Percentiles rank a stretch among this genome's conserved stretches.
These are phyloP conservation scores for Chiloscyllium plagiosum DNA, from an alignment of 2,113 vertebrate genomes.

Conservation along the genomic window DNA sequence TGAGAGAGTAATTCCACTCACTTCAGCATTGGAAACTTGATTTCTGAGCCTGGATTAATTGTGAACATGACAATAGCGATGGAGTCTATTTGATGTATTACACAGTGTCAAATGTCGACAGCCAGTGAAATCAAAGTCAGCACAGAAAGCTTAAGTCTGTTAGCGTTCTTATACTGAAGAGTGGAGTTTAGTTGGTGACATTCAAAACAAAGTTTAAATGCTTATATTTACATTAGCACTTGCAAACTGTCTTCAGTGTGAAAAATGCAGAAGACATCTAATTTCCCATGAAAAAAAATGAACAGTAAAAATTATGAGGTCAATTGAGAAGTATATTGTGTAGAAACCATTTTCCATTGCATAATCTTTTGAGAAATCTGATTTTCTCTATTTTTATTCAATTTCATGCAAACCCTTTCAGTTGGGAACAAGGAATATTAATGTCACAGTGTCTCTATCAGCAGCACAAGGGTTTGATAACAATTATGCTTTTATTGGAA, in stretches of 20 bases:
- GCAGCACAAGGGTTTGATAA: not conserved
- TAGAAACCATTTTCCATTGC: not conserved
- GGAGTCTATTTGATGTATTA: conserved; percentile 12
- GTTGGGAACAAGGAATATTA: not conserved
- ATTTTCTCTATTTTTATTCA: not conserved
- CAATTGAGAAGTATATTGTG: not conserved
- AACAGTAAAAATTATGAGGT: not conserved
- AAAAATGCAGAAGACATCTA: not conserved
- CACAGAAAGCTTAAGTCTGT: not conserved
- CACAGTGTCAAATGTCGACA: not conserved
- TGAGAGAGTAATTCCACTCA: not conserved
- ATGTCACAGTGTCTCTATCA: not conserved
- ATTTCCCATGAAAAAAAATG: not conserved
- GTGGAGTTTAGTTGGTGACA: not conserved
- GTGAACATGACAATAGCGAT: not conserved
- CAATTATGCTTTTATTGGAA: not conserved
- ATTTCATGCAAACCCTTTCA: not conserved
- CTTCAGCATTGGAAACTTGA: not conserved
- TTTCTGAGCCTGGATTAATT: not conserved
- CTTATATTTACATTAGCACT: not conserved
- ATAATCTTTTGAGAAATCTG: not conserved
- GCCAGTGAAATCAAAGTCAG: conserved; percentile 17
- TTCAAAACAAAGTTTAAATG: not conserved
- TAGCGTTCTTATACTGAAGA: not conserved
- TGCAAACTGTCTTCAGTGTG: not conserved